A percentile compares a stretch with the other conserved stretches of the same genome.
These are phyloP conservation scores for Lateolabrax maculatus DNA, from an alignment of 2,797 vertebrate genomes.

Conservation along the genomic window DNA sequence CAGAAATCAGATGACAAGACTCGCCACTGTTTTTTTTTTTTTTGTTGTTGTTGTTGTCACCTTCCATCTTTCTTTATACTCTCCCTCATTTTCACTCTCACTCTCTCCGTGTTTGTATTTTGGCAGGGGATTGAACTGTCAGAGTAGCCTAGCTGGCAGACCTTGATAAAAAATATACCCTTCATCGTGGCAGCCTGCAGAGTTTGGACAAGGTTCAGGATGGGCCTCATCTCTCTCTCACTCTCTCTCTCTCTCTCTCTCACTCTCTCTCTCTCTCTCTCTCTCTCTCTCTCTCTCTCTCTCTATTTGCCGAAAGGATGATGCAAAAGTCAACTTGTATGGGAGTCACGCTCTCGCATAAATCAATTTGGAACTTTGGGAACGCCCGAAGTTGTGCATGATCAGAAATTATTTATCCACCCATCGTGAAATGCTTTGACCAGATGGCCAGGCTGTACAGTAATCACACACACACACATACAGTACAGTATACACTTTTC, in stretches of 20 bases:
- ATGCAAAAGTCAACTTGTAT: conserved; percentile 66
- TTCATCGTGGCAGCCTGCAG: conserved; percentile 89
- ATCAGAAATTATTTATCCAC: conserved; percentile 63
- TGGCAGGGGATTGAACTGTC: conserved; percentile 81
- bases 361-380: conserved; percentile 66
- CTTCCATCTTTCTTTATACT: conserved; percentile 41
- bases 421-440: conserved; percentile 36
- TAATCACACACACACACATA: background rate
- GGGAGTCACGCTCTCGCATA: conserved; percentile 64
- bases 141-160: conserved; percentile 91
- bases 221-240: conserved; percentile 77
- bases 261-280: conserved; percentile 3
- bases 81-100: conserved; percentile 37
- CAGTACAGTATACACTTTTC: background rate
- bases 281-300: conserved; percentile 23
- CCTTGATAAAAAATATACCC: conserved; percentile 91
- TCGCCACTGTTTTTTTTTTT: background rate
- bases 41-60: conserved; percentile 36
- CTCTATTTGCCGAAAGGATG: conserved; percentile 64
- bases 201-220: conserved; percentile 93
- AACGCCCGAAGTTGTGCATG: conserved; percentile 53
- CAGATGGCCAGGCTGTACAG: conserved; percentile 40
- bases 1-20: conserved; percentile 45
- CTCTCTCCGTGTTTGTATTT: conserved; percentile 63
- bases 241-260: conserved; percentile 29